Evolutionary conservation across 2,888 invertebrate genomes (phyloP), one percentile per base, ranked within the genome.

Genomic region (Orthosia gothica): DNA sequence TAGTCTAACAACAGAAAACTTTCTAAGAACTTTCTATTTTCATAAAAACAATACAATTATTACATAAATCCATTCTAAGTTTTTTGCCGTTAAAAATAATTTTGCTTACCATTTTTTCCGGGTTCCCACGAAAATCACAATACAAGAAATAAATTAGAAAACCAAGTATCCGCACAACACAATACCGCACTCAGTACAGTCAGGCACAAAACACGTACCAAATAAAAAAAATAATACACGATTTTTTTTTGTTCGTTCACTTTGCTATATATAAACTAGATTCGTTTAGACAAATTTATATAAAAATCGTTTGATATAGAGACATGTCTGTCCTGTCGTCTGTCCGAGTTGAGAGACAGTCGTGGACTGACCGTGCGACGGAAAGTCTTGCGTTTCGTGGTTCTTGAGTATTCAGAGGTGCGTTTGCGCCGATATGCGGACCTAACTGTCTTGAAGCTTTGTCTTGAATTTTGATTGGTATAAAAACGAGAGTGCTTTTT

Each of bases 391-490:
- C 81, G 90, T 90, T 91, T 89, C 87, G 91, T 89, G 86, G 91
- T 90, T 90, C 88, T 94, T 94, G 92, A 90, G 91, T 84, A 94
- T 94, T 94, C 95, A 87, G 89, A 89, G 91, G 92, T 93, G 95
- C 95, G 94, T 91, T 76, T 79, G 92, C 93, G 95, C 88, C 89
- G 89, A 90, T 90, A 90, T 88, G 90, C 89, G 90, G 93, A 91
- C 91, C 91, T 94, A 94, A 95, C 95, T 94, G 95, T 95, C 93
- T 96, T 95, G 95, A 92, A 90, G 91, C 93, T 95, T 93, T 89
- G 90, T 87, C 87, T 77, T 92, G 95, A 94, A 95, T 95, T 94
- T 93, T 94, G 91, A 95, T 94, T 89, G 83, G 81, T 72, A 79
- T 91, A 92, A 94, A 95, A 96, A 91, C 91, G 95, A 96, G 95